Evolutionary conservation across 2,888 invertebrate genomes (phyloP).

Genomic region (Tachina grossa): DNA sequence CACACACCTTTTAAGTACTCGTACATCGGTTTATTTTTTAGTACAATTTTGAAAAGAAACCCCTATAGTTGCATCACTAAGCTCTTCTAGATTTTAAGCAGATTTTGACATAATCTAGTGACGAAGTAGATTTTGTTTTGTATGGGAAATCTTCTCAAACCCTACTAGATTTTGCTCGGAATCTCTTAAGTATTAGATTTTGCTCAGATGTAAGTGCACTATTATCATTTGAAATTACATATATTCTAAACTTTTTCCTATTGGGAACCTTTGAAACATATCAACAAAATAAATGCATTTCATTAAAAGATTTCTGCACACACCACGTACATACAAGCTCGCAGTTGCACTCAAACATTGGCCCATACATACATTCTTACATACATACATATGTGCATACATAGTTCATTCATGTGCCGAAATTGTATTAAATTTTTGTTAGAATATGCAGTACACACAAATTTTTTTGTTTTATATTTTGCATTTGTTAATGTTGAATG

Average conservation of each 20-base stretch:
- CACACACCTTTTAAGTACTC: too few species aligned
- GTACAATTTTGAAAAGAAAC: too few species aligned
- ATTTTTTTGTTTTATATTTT: conserved; percentile 19
- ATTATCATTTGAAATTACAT: not conserved
- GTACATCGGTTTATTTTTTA: too few species aligned
- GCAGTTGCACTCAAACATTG: not conserved
- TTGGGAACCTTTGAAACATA: conserved; percentile 21
- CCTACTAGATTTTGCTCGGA: too few species aligned
- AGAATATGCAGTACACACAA: conserved; percentile 20
- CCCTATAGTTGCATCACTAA: too few species aligned
- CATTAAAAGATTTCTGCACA: conserved; percentile 58
- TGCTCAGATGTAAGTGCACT: too few species aligned
- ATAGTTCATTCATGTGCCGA: conserved; percentile 15
- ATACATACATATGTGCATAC: not conserved
- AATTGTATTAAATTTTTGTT: conserved; percentile 40
- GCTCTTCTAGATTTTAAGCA: too few species aligned
- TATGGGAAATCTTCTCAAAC: too few species aligned
- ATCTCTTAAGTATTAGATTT: too few species aligned
- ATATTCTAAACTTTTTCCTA: conserved; percentile 3
- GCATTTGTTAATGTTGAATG: conserved; percentile 64
- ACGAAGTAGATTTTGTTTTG: too few species aligned
- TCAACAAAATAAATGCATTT: conserved; percentile 67
- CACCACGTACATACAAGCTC: not conserved
- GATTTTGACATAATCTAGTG: too few species aligned
- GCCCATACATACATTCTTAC: too few species aligned